Conservation (phyloP, 2,113 vertebrate species). For the Falco punctatus region DNA sequence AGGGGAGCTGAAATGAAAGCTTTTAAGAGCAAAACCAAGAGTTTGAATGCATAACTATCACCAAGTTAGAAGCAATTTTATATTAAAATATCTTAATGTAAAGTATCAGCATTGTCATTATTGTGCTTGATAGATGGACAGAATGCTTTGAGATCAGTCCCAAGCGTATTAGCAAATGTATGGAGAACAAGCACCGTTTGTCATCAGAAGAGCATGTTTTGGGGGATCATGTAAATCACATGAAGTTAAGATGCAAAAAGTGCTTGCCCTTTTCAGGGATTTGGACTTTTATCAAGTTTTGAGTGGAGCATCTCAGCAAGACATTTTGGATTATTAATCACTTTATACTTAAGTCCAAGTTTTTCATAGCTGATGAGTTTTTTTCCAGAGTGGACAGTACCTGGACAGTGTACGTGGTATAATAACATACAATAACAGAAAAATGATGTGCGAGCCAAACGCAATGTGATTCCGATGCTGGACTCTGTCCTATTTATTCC, state of each 20-base stretch:
- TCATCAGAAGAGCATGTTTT: rapidly evolving
- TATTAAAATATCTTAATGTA: background rate
- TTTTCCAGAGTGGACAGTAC: slow-evolving; percentile 28
- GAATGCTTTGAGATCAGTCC: background rate
- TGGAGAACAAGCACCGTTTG: background rate
- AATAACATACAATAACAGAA: background rate
- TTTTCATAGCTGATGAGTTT: background rate
- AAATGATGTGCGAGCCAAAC: background rate
- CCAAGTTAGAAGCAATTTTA: background rate
- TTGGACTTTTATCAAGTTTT: slow-evolving; percentile 1
- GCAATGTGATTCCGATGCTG: slow-evolving; percentile 40
- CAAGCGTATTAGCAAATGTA: background rate
- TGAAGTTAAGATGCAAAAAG: background rate
- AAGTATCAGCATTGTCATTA: background rate
- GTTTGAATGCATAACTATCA: background rate
- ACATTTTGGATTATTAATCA: background rate
- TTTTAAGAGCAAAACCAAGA: background rate
- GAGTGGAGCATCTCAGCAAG: background rate
- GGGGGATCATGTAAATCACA: background rate
- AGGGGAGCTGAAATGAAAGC: background rate
- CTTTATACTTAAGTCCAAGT: background rate
- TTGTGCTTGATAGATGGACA: background rate
- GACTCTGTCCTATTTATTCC: slow-evolving; percentile 56
- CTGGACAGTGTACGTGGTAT: background rate
- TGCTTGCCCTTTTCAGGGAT: background rate